These are phyloP conservation scores for Aldabrachelys gigantea DNA, from an alignment of 2,113 vertebrate species.

Conservation along the genomic window DNA sequence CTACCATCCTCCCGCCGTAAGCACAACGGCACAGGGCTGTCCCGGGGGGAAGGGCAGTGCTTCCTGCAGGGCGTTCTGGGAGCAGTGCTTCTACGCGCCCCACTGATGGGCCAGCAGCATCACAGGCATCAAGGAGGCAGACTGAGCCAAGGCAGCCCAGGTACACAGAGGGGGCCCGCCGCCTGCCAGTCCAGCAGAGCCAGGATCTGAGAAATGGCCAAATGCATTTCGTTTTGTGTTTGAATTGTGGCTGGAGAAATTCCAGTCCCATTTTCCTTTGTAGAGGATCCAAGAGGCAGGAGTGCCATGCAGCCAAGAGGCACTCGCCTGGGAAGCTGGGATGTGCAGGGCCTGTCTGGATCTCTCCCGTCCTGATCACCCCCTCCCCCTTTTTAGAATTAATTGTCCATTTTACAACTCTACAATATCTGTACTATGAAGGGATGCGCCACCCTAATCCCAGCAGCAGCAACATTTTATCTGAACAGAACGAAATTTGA, in stretches of 20 bases:
- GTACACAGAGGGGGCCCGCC: neutral
- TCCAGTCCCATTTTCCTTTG: neutral
- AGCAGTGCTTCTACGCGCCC: neutral
- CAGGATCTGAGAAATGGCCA: neutral
- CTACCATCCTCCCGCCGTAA: neutral
- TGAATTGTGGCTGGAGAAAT: neutral
- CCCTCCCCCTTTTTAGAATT: slow-evolving; percentile 40
- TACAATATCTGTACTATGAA: slow-evolving; percentile 59
- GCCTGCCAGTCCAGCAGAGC: neutral
- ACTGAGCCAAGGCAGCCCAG: neutral
- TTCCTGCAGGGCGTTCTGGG: neutral
- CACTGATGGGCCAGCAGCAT: no score
- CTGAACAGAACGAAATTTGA: slow-evolving; percentile 62
- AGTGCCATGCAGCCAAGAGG: neutral
- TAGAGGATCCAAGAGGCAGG: neutral
- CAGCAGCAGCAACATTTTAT: slow-evolving; percentile 56
- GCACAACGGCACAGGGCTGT: neutral
- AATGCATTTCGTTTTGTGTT: neutral
- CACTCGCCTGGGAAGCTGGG: neutral
- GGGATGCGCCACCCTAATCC: slow-evolving; percentile 67
- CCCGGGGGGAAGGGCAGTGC: neutral
- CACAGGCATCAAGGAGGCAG: neutral
- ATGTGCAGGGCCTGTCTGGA: neutral
- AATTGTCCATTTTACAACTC: slow-evolving; percentile 72
- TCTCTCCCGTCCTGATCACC: neutral